Evolutionary conservation across 2,113 vertebrate species (phyloP).

Genomic region (Galeopterus variegatus): DNA sequence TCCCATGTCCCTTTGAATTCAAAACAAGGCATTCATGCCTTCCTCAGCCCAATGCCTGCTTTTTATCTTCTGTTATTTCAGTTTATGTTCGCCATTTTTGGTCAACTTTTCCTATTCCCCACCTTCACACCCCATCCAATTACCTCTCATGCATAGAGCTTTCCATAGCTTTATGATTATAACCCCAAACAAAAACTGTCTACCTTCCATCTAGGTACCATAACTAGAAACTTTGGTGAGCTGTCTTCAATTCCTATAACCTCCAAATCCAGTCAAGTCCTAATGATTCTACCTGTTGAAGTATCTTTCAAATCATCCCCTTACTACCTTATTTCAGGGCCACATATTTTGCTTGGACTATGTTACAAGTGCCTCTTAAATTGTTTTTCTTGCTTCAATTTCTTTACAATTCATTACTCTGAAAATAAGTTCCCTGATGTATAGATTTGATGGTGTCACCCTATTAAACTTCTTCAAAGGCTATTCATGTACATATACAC

Average conservation of each 20-base stretch:
- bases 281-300: neutral
- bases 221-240: neutral
- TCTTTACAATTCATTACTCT: neutral
- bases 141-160: neutral
- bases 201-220: neutral
- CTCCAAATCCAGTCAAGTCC: neutral
- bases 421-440: neutral
- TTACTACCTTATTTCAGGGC: neutral
- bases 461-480: neutral
- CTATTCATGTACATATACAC: neutral
- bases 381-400: neutral
- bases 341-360: neutral
- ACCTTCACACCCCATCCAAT: neutral
- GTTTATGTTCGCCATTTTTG: neutral
- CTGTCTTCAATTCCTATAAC: neutral
- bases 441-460: neutral
- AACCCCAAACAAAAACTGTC: neutral
- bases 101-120: neutral
- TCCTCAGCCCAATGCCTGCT: neutral
- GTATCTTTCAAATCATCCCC: neutral
- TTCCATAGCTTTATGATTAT: neutral
- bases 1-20: neutral
- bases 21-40: neutral
- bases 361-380: neutral
- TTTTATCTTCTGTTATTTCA: conserved; percentile 49